Evolutionary conservation across 23 tunicate genomes (phyloP), one percentile per base, ranked within the genome.

Genomic region (Halocynthia roretzi): DNA sequence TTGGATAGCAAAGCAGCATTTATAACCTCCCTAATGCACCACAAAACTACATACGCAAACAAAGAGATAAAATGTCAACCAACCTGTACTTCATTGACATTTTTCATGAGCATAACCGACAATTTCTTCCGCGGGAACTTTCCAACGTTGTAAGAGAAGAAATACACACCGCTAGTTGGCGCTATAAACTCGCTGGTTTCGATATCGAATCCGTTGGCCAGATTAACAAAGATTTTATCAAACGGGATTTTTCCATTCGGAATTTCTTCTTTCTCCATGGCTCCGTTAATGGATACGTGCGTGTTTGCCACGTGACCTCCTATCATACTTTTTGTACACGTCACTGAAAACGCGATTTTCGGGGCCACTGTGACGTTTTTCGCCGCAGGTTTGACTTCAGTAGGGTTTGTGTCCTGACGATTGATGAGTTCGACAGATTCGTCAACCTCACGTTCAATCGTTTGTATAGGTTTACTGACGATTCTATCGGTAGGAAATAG

Each of bases 71-170:
- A 21, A 68, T 68, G 12, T 17, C 9, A 17, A 74, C 57, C 51
- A 17, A 88, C 95, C 86, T 88, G 95, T 67, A 88, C 80, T 56
- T 76, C 77, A 68, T 83, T 88, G 55, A 83, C 80, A 58, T 88
- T 88, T 72, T 88, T 88, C 81, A 88, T 79, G 63, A 88, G 70
- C 66, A 86, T 70, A 6, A 88, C 95, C 22, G 95, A 88, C 20
- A 88, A 77, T 72, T 78, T 88, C 87, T 78, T 88, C 6, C 67
- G 67, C 20, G 95, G 95, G 80, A 76, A 88, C 75, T 88, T 88
- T 56, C 95, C 95, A 4, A 88, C 95, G 8, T 86, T 88, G 77
- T 68, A 88, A 58, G 84, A 54, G 54, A 88, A 88, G 52, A 51
- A 88, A 51, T 83, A 88, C 50, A 78, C 63, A 2, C 95, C 95